These are phyloP conservation scores for Nycticorax nycticorax DNA, from an alignment of 2,113 vertebrate species.

Conservation along the genomic window DNA sequence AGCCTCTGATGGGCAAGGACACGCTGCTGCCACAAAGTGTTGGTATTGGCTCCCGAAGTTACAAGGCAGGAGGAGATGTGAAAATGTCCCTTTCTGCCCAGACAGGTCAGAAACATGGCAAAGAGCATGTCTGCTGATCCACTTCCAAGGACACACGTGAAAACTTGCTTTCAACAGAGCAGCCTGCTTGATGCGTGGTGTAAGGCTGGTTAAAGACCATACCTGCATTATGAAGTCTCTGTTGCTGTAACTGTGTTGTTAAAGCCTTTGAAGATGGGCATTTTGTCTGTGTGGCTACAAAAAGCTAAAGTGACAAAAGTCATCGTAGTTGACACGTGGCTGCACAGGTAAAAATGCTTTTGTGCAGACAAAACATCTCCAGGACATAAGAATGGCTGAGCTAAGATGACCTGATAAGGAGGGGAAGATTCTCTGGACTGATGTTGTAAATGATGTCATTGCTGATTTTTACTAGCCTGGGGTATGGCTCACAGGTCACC, in stretches of 20 bases:
- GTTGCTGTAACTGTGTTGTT: neutral
- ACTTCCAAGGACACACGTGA: neutral
- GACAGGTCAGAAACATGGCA: neutral
- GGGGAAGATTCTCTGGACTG: neutral
- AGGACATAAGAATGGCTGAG: neutral
- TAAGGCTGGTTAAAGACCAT: neutral
- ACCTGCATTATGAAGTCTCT: neutral
- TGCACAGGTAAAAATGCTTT: neutral
- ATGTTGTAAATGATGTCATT: slow-evolving; percentile 2
- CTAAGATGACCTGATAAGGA: slow-evolving; percentile 9
- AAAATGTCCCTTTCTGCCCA: neutral
- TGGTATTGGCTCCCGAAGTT: neutral
- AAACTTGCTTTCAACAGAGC: neutral
- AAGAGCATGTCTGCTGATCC: neutral
- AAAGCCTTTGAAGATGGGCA: neutral
- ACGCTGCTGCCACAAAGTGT: neutral
- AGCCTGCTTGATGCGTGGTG: neutral
- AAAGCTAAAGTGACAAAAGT: neutral
- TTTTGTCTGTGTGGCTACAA: neutral
- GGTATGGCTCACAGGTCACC: neutral
- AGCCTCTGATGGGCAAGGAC: neutral
- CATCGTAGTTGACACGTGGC: neutral
- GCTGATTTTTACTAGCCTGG: slow-evolving; percentile 14
- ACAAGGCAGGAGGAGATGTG: neutral
- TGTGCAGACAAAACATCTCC: neutral